Evolutionary conservation across 2,888 invertebrate species (phyloP), one percentile per base, ranked within the genome.

Genomic region (Stenichneumon culpator): DNA sequence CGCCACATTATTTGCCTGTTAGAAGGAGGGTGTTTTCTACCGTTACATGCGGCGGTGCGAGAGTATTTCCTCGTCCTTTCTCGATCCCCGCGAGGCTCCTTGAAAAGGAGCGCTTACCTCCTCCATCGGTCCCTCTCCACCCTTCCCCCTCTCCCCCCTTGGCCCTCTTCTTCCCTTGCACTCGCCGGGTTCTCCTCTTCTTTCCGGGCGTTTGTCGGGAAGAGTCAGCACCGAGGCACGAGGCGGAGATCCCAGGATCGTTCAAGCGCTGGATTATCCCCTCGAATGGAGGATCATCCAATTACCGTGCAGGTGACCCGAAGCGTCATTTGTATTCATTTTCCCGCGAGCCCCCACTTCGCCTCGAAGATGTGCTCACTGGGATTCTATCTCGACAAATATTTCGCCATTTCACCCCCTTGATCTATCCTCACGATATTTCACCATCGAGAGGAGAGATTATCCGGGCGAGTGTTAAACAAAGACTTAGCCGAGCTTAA

Each of bases 271-370:
- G 89, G 91, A 91, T 92, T 90, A 93, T 92, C 92, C 90, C 86
- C 69, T 39, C 82, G 89, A 92, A 91, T 91, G 86, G 89, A 89
- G 89, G 89, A 91, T 93, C 91, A 91, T 93, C 92, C 92, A 93
- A 93, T 93, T 93, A 92, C 84, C 86, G 86, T 87, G 87, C 91
- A 90, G 90, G 92, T 92, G 91, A 92, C 91, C 91, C 88, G 65
- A 73, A 87, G 87, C 87, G 86, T 92, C 90, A 92, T 93, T 92
- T 92, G 90, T 91, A 92, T 92, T 92, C 90, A 92, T 92, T 91
- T 89, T 87, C 83, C 70, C 80, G 50, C 47, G 47, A 84, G 75
- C 86, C 82, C 86, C 82, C 88, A 87, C 82, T 78, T 72, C 84
- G 86, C 84, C 82, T 87, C 78, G 82, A 52, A 70, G 86, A 68